Evolutionary conservation across 2,888 invertebrate species (phyloP), one percentile per base, ranked within the genome.

Genomic region (Malthinus seriepunctatus): DNA sequence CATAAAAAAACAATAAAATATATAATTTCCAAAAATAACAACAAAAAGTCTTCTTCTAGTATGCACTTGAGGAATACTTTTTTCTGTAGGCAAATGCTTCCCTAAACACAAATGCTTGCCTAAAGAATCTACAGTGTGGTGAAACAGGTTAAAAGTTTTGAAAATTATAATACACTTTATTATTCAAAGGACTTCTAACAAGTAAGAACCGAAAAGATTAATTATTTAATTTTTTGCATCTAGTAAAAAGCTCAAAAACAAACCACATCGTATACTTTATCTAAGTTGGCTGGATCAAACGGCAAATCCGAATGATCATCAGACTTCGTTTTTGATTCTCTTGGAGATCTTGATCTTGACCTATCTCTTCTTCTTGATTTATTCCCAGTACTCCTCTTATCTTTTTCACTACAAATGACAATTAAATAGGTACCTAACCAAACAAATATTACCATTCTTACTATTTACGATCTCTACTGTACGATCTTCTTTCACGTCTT

Each of bases 281-380:
- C 91, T 62, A 88, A 82, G 74, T 87, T 86, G 5, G 88, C 86
- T 15, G 87, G 87, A 71, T 90, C 88, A 78, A 90, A 91, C 31
- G 88, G 86, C 62, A 85, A 77, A 46, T 84, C 83, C 31, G 73
- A 65, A 45, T 66, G 63, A 53, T 83, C 81, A 62, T 86, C 86
- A 39, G 81, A 80, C 73, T 87, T 88, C 23, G 79, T 73, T 64
- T 76, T 76, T 2, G 69, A 64, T 45, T 77, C 76, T 39, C 69
- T 69, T 2, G 69, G 70, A 8, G 80, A 77, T 32, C 76, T 67
- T 35, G 74, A 71, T 46, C 77, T 67, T n/a, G 78, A 76, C 51
- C 73, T 74, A 45, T 74, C 72, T 6, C 76, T 65, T 57, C 76
- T 72, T 23, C 75, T 85, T 47, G 84, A 84, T 71, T 86, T 86